Conservation (phyloP, 2,113 vertebrate species). For the Seriola rivoliana region DNA sequence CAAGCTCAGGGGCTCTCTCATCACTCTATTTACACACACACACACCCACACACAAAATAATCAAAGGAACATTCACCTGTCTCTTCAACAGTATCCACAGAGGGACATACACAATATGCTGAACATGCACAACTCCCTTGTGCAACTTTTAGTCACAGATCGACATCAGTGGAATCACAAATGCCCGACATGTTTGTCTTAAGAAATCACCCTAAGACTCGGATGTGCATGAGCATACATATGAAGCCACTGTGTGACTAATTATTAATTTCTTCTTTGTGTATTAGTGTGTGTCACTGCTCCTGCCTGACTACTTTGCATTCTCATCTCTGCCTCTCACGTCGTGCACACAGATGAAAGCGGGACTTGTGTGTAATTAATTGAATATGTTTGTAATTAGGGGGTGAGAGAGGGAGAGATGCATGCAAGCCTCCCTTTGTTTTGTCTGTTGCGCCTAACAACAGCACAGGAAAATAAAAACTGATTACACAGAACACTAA, state of each 20-base stretch:
- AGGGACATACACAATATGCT: slow-evolving; percentile 11
- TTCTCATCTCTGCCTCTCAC: slow-evolving; percentile 59
- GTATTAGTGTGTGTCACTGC: slow-evolving; percentile 68
- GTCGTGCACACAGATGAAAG: slow-evolving; percentile 71
- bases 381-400: slow-evolving; percentile 87
- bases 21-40: slow-evolving; percentile 19
- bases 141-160: slow-evolving; percentile 33
- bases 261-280: slow-evolving; percentile 68
- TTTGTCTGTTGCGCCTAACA: slow-evolving; percentile 76
- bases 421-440: slow-evolving; percentile 77
- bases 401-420: slow-evolving; percentile 69
- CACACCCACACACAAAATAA: not conserved
- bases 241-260: slow-evolving; percentile 59
- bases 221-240: slow-evolving; percentile 36
- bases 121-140: not conserved
- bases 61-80: slow-evolving; percentile 11
- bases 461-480: slow-evolving; percentile 79
- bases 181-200: slow-evolving; percentile 41
- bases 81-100: slow-evolving; percentile 1
- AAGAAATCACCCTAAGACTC: slow-evolving; percentile 15
- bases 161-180: slow-evolving; percentile 7
- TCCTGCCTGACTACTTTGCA: slow-evolving; percentile 62
- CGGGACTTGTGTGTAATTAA: slow-evolving; percentile 83
- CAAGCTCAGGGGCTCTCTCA: slow-evolving; percentile 9
- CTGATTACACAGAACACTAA: slow-evolving; percentile 84